Evolutionary conservation across 2,797 vertebrate species (phyloP), one percentile per base, ranked within the genome.

Genomic region (Microhierax caerulescens): DNA sequence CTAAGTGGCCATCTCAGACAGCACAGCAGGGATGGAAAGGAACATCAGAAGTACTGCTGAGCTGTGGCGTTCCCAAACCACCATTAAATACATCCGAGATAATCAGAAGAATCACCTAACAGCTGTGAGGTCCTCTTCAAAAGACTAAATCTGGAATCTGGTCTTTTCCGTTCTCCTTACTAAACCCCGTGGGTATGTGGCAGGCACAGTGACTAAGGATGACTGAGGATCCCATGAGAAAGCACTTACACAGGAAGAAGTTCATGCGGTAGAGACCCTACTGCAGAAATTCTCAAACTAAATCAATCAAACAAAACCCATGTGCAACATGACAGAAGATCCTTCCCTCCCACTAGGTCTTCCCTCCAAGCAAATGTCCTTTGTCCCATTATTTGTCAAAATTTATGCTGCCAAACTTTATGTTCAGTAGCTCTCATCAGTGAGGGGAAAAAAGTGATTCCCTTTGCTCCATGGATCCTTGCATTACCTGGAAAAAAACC

Each of bases 401-500:
- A 74, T 54, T 69, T 56, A 56, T 45, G 45, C 36, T 74, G 39
- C 36, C 17, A 41, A 27, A 75, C 87, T 56, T 77, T 45, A 45
- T 7, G 5, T 45, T 85, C 10, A 20, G 27, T 53, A 63, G 57
- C 57, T 59, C 37, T 80, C 51, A 51, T 19, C 5, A 13, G 7
- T 8, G 12, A 3, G 7, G 8, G 7, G 1, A 6, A 21, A 34
- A 43, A n/a, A 11, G 10, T 11, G 3, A 59, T 34, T 36, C 13
- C 47, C 32, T 70, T 57, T 57, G 23, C 34, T 81, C 45, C 28
- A 76, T 14, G 20, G 19, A 73, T 68, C 59, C 24, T 68, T 77
- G 54, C 32, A 25, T 43, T 61, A 61, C 36, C 45, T 47, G 30
- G 43, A 36, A 73, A 64, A 68, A 81, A 25, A 14, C 20, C 20